Evolutionary conservation across 2,888 invertebrate species (phyloP), one percentile per base, ranked within the genome.

Genomic region (Dicranocentrus wangi): DNA sequence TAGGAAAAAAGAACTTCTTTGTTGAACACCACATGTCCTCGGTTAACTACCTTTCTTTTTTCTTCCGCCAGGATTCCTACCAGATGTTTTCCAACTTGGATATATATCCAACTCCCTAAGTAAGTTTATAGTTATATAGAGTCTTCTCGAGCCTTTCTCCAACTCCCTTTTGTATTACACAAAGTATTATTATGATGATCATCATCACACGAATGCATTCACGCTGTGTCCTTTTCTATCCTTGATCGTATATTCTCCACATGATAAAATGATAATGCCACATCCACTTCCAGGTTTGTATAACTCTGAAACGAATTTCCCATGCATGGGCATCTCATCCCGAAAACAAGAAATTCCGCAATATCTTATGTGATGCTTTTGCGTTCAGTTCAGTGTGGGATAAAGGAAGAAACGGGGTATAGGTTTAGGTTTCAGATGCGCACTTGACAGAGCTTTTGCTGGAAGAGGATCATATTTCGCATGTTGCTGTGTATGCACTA

Each of bases 1-100:
- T 21, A 55, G 1, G 19, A 23, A 53, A 32, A 68, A 55, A 55
- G 69, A 28, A 25, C 42, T 47, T 25, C 13, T 51, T 72, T 42
- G 61, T 72, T 13, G 32, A 51, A 23, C 72, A 28, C 28, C 61
- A 72, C 71, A 60, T 71, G 71, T 60, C 47, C 43, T 61, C 47
- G 10, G 72, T 61, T 61, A 72, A 72, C 61, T 72, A 61, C 71
- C 60, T 71, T 72, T 72, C 72, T 61, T 21, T 61, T 63, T 47
- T 51, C 23, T 61, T 72, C 61, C 51, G 42, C 43, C 42, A 70
- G 70, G 43, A 70, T 60, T 60, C 60, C 23, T 42, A 25, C 68
- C 70, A 70, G 58, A 70, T 70, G 70, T 42, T 70, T 70, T 43
- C 19, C 42, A 70, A 25, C n/a, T n/a, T n/a, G 27, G 42, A 23